Conservation (phyloP, 2,113 vertebrate species). For the Phrynosoma platyrhinos region DNA sequence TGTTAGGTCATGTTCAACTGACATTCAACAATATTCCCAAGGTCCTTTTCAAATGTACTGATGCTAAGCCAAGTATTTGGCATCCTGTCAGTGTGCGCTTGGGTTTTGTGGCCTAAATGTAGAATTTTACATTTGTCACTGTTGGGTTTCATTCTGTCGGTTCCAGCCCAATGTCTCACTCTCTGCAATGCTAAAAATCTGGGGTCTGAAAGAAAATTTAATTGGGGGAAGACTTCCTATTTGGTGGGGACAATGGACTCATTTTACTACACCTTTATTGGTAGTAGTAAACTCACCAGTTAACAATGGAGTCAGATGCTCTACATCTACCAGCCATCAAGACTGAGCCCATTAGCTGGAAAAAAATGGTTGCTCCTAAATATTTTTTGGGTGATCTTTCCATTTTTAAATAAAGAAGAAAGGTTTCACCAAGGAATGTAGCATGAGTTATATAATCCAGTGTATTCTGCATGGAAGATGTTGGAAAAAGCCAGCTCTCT, state of each 20-base stretch:
- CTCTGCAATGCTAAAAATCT: no score
- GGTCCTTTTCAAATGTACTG: not conserved
- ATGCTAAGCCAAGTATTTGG: not conserved
- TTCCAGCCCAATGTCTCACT: no score
- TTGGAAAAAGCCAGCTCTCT: conserved; percentile 58
- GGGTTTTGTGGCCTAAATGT: not conserved
- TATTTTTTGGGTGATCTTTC: not conserved
- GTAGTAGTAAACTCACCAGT: no score
- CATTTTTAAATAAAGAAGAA: not conserved
- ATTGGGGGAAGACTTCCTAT: no score
- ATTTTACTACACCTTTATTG: no score
- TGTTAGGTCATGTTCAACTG: not conserved
- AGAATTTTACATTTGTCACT: no score
- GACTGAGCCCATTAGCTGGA: no score
- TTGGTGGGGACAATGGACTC: no score
- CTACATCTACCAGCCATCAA: no score
- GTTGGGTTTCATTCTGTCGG: no score
- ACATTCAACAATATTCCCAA: not conserved
- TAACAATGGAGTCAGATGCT: no score
- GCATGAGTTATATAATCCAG: not conserved
- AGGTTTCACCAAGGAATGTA: not conserved
- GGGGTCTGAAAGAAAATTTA: no score
- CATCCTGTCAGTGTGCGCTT: not conserved
- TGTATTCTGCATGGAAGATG: not conserved
- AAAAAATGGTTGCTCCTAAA: not conserved